Evolutionary conservation across 2,113 vertebrate genomes (phyloP).

Genomic region (Myotis davidii): DNA sequence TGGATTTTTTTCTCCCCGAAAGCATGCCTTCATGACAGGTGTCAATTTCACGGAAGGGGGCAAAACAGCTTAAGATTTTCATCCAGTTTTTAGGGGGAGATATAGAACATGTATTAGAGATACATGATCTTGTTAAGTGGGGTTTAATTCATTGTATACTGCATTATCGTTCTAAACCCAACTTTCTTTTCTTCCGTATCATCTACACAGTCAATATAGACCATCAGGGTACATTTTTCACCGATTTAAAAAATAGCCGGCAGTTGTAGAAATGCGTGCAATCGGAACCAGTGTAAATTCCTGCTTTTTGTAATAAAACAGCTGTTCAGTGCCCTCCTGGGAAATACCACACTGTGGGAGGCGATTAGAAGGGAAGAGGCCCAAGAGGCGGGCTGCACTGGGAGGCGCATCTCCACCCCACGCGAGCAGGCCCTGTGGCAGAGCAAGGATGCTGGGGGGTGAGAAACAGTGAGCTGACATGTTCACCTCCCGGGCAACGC

Average conservation of each 20-base stretch:
- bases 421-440: slow-evolving; percentile 40
- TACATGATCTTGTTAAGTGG: background rate
- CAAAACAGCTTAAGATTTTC: background rate
- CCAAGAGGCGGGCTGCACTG: background rate
- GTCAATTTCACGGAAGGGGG: background rate
- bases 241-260: background rate
- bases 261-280: background rate
- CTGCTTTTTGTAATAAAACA: slow-evolving; percentile 31
- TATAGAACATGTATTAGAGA: background rate
- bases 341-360: background rate
- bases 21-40: background rate
- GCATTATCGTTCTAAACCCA: background rate
- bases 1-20: background rate
- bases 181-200: background rate
- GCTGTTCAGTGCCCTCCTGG: background rate
- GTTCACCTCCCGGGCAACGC: slow-evolving; percentile 60
- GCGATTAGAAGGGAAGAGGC: background rate
- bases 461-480: slow-evolving; percentile 62
- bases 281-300: background rate
- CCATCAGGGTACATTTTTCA: background rate
- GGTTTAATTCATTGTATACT: background rate
- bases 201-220: background rate
- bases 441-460: background rate
- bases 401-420: slow-evolving; percentile 23
- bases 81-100: background rate